Conservation (phyloP, 2,888 invertebrate species). For the Zele albiditarsus region DNA sequence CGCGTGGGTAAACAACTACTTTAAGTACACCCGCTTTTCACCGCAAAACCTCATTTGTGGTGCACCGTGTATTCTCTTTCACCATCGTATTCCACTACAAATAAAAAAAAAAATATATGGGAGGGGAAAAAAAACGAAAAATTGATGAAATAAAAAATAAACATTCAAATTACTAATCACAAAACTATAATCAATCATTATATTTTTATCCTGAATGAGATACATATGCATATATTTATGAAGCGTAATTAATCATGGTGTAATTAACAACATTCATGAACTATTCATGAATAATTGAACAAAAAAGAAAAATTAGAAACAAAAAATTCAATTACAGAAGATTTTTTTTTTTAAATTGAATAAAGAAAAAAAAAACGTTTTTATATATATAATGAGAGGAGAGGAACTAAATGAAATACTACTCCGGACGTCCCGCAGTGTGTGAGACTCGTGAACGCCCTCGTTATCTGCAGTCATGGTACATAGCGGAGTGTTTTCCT, state of each 20-base stretch:
- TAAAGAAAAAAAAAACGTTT: not conserved
- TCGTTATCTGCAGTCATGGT: conserved; percentile 45
- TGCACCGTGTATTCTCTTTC: not conserved
- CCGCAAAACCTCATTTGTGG: conserved; percentile 30
- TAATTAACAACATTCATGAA: not conserved
- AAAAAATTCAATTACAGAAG: not conserved
- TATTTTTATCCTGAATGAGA: not conserved
- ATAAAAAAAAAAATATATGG: not conserved
- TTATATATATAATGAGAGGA: not conserved
- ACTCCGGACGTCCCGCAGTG: conserved; percentile 49
- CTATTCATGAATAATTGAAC: not conserved
- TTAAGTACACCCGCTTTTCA: conserved; percentile 22
- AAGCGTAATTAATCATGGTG: not conserved
- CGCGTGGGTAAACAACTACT: conserved; percentile 34
- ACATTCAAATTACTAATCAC: conserved; percentile 15
- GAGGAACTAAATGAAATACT: conserved; percentile 1
- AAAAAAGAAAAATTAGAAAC: not conserved
- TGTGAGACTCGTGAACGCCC: conserved; percentile 51
- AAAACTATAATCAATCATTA: conserved; percentile 7
- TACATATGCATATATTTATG: not conserved
- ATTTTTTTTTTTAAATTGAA: not conserved
- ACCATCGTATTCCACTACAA: conserved; percentile 21
- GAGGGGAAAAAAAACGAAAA: too few species aligned
- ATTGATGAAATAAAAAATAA: conserved; percentile 12
- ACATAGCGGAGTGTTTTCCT: conserved; percentile 48